Percentiles rank a stretch among this genome's conserved stretches.
Conservation (phyloP, 2,797 vertebrate genomes). For the Eupleurogrammus muticus region DNA sequence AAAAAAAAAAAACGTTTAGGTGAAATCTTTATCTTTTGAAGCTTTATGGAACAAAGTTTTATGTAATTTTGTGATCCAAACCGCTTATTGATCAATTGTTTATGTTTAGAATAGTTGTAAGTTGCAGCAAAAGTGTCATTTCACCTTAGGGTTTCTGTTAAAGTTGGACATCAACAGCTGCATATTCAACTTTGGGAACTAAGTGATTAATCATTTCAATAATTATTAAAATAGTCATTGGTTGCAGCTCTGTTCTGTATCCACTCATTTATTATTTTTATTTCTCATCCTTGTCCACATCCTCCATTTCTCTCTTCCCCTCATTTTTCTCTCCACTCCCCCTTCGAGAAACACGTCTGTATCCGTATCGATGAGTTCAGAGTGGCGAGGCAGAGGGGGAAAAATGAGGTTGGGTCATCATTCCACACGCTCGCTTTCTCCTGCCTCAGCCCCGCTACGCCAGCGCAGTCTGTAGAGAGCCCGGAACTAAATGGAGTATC, state of each 20-base stretch:
- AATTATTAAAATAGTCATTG: no score
- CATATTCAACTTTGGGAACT: no score
- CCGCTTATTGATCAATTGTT: no score
- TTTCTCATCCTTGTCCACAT: conserved; percentile 39
- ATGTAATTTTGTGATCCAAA: no score
- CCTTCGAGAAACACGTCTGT: conserved; percentile 37
- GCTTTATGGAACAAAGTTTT: no score
- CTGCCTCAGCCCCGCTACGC: conserved; percentile 61
- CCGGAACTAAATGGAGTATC: conserved; percentile 83
- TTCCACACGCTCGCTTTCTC: conserved; percentile 60
- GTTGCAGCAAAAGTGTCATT: no score
- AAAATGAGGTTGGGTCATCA: conserved; percentile 77
- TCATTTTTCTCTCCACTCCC: conserved; percentile 17
- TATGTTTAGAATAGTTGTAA: no score
- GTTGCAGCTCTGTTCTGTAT: conserved; percentile 5
- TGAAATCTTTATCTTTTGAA: no score
- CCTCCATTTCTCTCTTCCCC: conserved; percentile 22
- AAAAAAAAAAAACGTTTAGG: no score
- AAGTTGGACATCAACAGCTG: no score
- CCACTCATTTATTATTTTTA: conserved; percentile 48
- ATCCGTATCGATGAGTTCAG: conserved; percentile 66
- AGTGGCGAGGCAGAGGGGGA: conserved; percentile 51
- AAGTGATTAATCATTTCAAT: no score
- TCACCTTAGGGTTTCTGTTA: no score
- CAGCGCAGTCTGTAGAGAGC: conserved; percentile 75